phyloP scores from a whole-genome alignment of 2,888 invertebrate species.

The Protophormia terraenovae region DNA sequence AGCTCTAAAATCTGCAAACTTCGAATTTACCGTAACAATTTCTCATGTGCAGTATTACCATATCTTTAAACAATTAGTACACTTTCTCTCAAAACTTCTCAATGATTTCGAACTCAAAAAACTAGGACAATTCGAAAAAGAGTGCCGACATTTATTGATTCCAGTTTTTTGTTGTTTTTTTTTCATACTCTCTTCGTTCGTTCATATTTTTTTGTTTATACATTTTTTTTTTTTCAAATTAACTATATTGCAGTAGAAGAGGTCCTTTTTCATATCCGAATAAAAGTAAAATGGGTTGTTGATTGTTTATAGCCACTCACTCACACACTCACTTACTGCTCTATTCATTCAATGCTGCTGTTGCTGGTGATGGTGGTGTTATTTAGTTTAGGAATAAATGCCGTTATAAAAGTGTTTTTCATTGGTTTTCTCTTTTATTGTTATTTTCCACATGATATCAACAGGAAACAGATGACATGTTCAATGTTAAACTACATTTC shows the following conservation, averaged over 20 bases:
- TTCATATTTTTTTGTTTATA: background rate
- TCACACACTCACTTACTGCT: no score
- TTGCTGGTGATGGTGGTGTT: background rate
- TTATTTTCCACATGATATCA: conserved; percentile 63
- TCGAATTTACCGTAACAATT: conserved; percentile 44
- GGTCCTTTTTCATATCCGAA: conserved; percentile 18
- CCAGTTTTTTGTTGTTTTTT: conserved; percentile 27
- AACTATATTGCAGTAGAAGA: conserved; percentile 29
- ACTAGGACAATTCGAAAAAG: conserved; percentile 63
- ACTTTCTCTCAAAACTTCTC: conserved; percentile 22
- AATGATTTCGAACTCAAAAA: conserved; percentile 22
- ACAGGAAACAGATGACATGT: conserved; percentile 68
- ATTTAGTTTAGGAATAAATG: conserved; percentile 18
- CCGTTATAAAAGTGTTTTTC: conserved; percentile 31
- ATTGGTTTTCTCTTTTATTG: conserved; percentile 45
- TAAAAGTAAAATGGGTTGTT: conserved; percentile 52
- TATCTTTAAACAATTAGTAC: background rate
- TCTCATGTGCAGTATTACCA: conserved; percentile 11
- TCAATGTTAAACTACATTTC: conserved; percentile 56
- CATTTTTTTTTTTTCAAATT: background rate
- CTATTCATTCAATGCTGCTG: no score
- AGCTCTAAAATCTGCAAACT: conserved; percentile 26
- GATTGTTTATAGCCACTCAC: conserved; percentile 44
- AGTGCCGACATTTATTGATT: conserved; percentile 61
- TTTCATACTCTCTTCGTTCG: background rate